Percentiles rank a stretch among this genome's conserved stretches.
phyloP scores from a whole-genome alignment of 2,113 vertebrate species.

The Morone saxatilis region DNA sequence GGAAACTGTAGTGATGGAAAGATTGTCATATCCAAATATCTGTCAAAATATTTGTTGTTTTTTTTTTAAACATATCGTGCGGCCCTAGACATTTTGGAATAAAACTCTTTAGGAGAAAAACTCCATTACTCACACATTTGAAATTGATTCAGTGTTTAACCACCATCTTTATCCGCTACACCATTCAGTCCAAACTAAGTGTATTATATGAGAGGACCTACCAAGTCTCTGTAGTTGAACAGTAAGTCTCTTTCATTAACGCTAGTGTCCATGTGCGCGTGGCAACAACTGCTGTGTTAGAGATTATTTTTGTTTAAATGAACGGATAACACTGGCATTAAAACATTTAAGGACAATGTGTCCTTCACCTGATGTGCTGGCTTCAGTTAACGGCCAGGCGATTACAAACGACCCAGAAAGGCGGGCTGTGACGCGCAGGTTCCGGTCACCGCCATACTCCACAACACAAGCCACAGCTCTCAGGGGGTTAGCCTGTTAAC shows the following conservation, averaged over 20 bases:
- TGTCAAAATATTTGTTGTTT: too few species aligned
- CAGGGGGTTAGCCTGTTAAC: not conserved
- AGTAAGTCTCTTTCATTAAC: not conserved
- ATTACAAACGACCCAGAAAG: slow-evolving; percentile 27
- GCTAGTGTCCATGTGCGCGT: not conserved
- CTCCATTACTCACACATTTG: not conserved
- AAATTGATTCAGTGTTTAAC: too few species aligned
- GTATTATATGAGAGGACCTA: too few species aligned
- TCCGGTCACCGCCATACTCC: slow-evolving; percentile 38
- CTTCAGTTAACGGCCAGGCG: slow-evolving; percentile 17
- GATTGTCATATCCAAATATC: too few species aligned
- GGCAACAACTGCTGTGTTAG: not conserved
- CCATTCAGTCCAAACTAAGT: too few species aligned
- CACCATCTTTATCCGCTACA: too few species aligned
- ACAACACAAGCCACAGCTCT: not conserved
- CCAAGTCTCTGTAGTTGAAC: too few species aligned
- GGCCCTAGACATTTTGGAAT: too few species aligned
- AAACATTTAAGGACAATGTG: too few species aligned
- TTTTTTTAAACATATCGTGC: too few species aligned
- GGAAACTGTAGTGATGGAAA: too few species aligned
- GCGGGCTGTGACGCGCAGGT: slow-evolving; percentile 64
- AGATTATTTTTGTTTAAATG: not conserved
- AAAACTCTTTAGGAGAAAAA: not conserved
- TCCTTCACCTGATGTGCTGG: not conserved
- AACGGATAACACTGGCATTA: not conserved